Base-by-base conservation (phyloP, 2,888 invertebrate species). In the Sminthurides aquaticus region DNA sequence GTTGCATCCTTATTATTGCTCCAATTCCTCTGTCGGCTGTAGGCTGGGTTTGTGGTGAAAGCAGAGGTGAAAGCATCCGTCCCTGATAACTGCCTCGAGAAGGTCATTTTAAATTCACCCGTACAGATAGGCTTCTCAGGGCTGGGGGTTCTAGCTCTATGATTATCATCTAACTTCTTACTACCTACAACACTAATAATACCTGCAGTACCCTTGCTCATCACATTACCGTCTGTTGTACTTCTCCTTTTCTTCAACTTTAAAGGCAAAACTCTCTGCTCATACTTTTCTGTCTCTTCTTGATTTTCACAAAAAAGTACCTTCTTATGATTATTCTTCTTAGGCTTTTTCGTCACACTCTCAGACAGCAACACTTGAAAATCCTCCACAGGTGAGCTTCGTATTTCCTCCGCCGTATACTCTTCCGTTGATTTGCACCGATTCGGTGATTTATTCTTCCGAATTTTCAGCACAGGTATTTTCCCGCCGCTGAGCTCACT, bases 211-310 rank as follows among this genome's bases (percentile, higher is more conserved):
- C 57, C 49, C 52, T 63, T 63, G 48, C 52, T 58, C 49, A 58
- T 58, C 63, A 56, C 64, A 49, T 49, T 49, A 27, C 28, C 58
- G 54, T 64, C 64, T 52, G 59, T 64, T 60, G 60, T 64, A 64
- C 63, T 63, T 63, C 59, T 54, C 54, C 34, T 54, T 56, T 59
- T 60, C 59, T 59, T 59, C 25, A 64, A 55, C 25, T 64, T 64
- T 55, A 64, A 59, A 64, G 64, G 64, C 64, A 59, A 28, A 34
- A 59, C 58, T 49, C 55, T 62, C 22, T 54, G 22, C n/a, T n/a
- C n/a, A n/a, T n/a, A n/a, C n/a, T n/a, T n/a, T 55, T 34, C 20
- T 3, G 24, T 20, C 5, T 52, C 5, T 20, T 11, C 43, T 34
- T 34, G 43, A 15, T 34, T 34, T 5, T 34, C 43, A 34, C 8